Conservation (phyloP, 2,113 vertebrate genomes). For the Bungarus multicinctus region DNA sequence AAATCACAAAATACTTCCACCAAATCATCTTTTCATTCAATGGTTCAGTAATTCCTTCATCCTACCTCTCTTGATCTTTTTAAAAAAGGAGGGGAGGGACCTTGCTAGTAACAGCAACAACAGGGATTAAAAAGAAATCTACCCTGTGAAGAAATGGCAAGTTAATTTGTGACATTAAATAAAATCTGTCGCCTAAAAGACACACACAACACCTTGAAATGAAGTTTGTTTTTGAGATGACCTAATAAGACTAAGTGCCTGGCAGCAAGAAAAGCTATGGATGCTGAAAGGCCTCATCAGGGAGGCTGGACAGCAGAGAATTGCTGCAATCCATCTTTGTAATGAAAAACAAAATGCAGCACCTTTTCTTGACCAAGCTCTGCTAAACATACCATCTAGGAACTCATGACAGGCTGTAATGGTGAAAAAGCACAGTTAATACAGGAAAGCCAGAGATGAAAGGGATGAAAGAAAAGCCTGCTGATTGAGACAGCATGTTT, state of each 20-base stretch:
- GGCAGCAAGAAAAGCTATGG: slow-evolving; percentile 18
- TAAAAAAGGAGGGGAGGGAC: neutral
- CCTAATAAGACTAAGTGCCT: neutral
- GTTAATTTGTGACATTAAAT: slow-evolving; percentile 6
- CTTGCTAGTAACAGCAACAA: neutral
- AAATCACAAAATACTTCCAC: neutral
- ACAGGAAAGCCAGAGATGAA: neutral
- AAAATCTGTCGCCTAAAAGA: neutral
- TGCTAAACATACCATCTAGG: neutral
- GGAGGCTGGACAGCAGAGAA: slow-evolving; percentile 12
- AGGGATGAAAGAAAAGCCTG: neutral
- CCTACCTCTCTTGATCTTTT: slow-evolving; percentile 2
- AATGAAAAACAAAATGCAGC: slow-evolving; percentile 33
- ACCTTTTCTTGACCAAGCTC: slow-evolving; percentile 2
- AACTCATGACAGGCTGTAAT: slow-evolving; percentile 3
- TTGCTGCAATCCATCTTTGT: slow-evolving; percentile 32
- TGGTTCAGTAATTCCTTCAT: neutral
- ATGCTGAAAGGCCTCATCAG: neutral
- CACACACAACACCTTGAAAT: neutral
- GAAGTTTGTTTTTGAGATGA: slow-evolving; percentile 23
- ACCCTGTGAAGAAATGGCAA: neutral
- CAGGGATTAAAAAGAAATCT: slow-evolving; percentile 14
- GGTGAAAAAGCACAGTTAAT: slow-evolving; percentile 1
- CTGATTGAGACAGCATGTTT: neutral
- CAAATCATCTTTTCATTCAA: neutral